Percentiles rank a stretch among this genome's conserved stretches.
Evolutionary conservation across 2,888 invertebrate genomes (phyloP).

Genomic region (Tortricodes alternella): DNA sequence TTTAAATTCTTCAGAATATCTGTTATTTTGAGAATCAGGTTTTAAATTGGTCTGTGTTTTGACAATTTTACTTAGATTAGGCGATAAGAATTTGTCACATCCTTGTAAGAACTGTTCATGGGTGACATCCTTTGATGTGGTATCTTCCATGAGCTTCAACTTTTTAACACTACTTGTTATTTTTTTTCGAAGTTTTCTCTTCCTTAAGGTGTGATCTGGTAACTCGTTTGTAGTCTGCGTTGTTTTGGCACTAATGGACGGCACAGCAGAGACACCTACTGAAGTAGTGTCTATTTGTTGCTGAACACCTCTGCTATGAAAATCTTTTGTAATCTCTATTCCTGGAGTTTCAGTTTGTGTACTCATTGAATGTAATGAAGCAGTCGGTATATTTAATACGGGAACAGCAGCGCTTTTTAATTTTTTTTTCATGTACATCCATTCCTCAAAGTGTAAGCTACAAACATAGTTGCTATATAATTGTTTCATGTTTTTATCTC

Average conservation of each 20-base stretch:
- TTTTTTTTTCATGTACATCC: not conserved
- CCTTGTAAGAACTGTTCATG: not conserved
- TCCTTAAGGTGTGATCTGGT: not conserved
- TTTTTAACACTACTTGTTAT: not conserved
- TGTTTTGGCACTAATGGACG: not conserved
- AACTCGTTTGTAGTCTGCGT: not conserved
- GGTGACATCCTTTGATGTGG: not conserved
- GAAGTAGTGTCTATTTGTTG: not conserved
- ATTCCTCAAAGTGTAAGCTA: not conserved
- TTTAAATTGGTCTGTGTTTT: not conserved
- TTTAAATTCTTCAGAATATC: not conserved
- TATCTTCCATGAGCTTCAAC: not conserved
- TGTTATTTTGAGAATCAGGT: not conserved
- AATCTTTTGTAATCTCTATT: not conserved
- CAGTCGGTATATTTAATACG: not conserved
- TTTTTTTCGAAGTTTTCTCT: not conserved
- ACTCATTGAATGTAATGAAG: not conserved
- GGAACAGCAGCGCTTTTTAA: not conserved
- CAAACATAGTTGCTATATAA: not conserved
- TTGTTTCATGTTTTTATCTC: not conserved
- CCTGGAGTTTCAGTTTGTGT: not conserved
- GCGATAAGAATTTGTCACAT: not conserved
- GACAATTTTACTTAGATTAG: not conserved
- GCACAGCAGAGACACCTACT: not conserved
- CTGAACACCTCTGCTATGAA: not conserved